Conservation (phyloP, 2,113 vertebrate genomes). For the Pollachius pollachius region DNA sequence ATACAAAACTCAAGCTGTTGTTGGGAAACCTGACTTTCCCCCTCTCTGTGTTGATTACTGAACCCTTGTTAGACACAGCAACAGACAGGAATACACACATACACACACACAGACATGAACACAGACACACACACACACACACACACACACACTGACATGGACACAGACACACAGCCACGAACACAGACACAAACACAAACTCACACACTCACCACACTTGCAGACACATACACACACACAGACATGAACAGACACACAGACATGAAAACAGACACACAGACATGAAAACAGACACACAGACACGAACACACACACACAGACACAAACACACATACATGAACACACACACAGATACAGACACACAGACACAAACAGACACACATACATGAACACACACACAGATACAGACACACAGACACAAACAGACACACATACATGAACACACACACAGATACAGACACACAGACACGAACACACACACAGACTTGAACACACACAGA, state of each 20-base stretch:
- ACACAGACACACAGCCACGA: neutral
- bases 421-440: neutral
- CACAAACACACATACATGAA: neutral
- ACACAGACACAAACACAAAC: neutral
- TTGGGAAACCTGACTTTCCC: too few species aligned
- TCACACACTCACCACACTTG: too few species aligned
- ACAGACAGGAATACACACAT: neutral
- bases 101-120: neutral
- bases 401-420: too few species aligned
- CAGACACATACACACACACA: neutral
- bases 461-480: neutral
- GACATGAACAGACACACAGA: conserved; percentile 1
- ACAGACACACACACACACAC: neutral
- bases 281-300: neutral
- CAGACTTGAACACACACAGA: too few species aligned
- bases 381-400: neutral
- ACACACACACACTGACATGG: neutral
- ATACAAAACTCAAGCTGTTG: too few species aligned
- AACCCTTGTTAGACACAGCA: neutral
- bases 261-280: neutral
- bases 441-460: conserved; percentile 5
- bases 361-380: neutral
- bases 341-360: neutral
- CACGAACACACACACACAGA: too few species aligned
- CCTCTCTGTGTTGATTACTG: neutral